Evolutionary conservation across 2,113 vertebrate genomes (phyloP).

Genomic region (Sapajus apella): DNA sequence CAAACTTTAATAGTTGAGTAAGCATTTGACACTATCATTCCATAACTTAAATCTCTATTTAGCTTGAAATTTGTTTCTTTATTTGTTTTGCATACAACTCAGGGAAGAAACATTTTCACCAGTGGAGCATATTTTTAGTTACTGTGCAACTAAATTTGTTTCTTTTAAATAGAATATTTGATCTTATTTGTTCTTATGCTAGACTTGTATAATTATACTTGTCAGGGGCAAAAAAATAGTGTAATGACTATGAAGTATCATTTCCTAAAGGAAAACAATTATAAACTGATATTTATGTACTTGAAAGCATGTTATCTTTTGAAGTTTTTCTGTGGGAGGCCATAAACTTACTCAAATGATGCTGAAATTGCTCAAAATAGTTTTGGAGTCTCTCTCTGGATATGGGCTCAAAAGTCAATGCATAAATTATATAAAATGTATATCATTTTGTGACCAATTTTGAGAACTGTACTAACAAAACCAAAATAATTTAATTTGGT

Average conservation of each 20-base stretch:
- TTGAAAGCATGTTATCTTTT: conserved; percentile 12
- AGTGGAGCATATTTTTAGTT: not conserved
- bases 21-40: not conserved
- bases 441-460: not conserved
- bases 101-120: not conserved
- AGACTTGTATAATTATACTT: conserved; percentile 3
- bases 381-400: not conserved
- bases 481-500: not conserved
- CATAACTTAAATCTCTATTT: not conserved
- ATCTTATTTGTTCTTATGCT: not conserved
- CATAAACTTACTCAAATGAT: not conserved
- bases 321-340: not conserved
- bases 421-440: not conserved
- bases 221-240: not conserved
- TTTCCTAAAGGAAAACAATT: not conserved
- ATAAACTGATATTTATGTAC: not conserved
- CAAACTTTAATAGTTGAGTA: not conserved
- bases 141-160: not conserved
- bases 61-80: not conserved
- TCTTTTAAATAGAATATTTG: not conserved
- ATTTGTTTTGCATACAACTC: not conserved
- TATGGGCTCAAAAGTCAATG: not conserved
- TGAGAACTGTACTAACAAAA: not conserved
- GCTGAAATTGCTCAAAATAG: conserved; percentile 23
- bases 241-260: not conserved